Percentiles rank a stretch among this genome's conserved stretches.
Conservation (phyloP, 1,140 invertebrate species). For the Nasonia giraulti region DNA sequence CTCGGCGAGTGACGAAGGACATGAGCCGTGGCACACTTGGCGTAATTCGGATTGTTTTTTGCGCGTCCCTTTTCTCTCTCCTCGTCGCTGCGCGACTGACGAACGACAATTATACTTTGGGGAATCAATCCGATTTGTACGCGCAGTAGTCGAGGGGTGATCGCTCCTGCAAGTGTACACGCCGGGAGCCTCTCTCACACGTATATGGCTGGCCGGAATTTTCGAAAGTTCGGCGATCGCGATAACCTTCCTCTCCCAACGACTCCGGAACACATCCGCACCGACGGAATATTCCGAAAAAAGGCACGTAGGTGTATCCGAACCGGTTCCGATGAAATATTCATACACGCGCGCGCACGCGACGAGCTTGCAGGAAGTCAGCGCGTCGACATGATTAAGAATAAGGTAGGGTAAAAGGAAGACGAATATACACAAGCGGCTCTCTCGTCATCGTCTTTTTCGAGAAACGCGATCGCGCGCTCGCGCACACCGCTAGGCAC, state of each 20-base stretch:
- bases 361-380: conserved; percentile 6
- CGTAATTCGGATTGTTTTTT: conserved; percentile 6
- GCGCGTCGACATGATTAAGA: conserved; percentile 7
- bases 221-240: background rate
- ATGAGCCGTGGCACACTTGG: background rate
- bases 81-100: background rate
- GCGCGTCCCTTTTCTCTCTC: background rate
- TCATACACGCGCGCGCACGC: conserved; percentile 3
- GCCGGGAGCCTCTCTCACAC: too few species aligned
- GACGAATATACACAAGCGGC: background rate
- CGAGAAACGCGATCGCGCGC: background rate
- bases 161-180: background rate
- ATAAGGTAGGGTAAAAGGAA: background rate
- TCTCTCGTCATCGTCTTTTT: background rate
- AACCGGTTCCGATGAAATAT: background rate
- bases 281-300: background rate
- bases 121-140: conserved; percentile 11
- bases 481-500: background rate
- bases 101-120: conserved; percentile 19
- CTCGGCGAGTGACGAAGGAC: background rate
- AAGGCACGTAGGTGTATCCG: background rate
- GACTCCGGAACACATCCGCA: background rate
- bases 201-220: background rate
- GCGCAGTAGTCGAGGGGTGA: background rate
- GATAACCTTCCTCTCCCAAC: too few species aligned